phyloP scores from a whole-genome alignment of 2,113 vertebrate genomes.

The Agapornis roseicollis region DNA sequence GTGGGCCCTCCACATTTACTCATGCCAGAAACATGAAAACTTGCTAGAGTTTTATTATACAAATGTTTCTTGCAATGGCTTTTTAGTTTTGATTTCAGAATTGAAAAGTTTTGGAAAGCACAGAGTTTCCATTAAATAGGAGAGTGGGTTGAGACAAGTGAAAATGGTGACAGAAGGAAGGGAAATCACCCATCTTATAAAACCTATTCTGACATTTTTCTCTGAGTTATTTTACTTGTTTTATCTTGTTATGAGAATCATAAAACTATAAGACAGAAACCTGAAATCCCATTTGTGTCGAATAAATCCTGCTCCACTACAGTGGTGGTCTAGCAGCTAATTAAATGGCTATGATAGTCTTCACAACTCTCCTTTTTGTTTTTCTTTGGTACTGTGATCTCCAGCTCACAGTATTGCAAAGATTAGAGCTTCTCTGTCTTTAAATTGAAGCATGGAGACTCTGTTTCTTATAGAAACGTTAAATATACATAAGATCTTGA shows the following conservation, averaged over 20 bases:
- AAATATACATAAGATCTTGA: constrained; percentile 1
- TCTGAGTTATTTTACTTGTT: constrained; percentile 48
- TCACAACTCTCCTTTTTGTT: background rate
- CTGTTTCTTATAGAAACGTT: constrained; percentile 3
- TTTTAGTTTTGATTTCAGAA: constrained; percentile 4
- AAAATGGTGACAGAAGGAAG: background rate
- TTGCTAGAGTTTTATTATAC: background rate
- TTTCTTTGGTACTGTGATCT: background rate
- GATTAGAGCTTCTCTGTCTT: background rate
- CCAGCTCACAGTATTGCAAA: background rate
- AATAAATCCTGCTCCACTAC: constrained; percentile 41
- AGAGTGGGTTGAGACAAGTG: background rate
- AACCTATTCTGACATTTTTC: constrained; percentile 24
- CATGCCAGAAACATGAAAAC: background rate
- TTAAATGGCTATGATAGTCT: constrained; percentile 54
- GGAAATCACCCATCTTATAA: background rate
- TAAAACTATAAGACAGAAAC: constrained; percentile 39
- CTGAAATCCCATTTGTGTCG: constrained; percentile 49
- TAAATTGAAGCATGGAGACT: background rate
- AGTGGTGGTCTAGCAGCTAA: constrained; percentile 52
- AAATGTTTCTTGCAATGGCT: background rate
- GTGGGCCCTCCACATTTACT: background rate
- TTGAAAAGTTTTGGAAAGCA: background rate
- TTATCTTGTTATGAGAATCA: constrained; percentile 45
- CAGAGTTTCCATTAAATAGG: background rate